Percentiles rank a stretch among this genome's conserved stretches.
phyloP scores from a whole-genome alignment of 2,113 vertebrate genomes.

The Psophia crepitans region DNA sequence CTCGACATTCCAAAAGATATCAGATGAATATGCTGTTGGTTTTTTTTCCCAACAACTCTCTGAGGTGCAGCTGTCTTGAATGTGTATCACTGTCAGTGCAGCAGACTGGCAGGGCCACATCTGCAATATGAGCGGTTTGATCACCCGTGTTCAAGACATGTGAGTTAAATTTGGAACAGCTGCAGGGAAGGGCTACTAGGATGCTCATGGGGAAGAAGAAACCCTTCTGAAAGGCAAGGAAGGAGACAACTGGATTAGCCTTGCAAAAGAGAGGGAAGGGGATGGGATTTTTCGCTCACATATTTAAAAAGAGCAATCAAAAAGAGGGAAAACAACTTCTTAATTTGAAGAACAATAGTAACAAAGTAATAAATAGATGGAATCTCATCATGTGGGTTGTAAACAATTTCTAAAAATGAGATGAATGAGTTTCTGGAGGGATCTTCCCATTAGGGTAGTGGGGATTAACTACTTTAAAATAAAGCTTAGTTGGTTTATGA shows the following conservation, averaged over 20 bases:
- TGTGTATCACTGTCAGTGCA: background rate
- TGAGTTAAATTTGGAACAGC: constrained; percentile 15
- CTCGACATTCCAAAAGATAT: background rate
- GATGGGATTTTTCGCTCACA: background rate
- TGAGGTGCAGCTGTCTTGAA: constrained; percentile 9
- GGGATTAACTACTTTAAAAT: background rate
- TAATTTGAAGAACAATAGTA: background rate
- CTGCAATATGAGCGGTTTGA: background rate
- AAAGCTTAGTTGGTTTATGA: background rate
- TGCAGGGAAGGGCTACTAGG: background rate
- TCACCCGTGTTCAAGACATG: background rate
- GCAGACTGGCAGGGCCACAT: background rate
- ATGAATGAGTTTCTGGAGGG: background rate
- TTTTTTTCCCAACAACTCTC: background rate
- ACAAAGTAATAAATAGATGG: background rate
- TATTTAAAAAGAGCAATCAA: background rate
- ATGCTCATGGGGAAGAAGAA: background rate
- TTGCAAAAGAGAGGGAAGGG: background rate
- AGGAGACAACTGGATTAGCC: background rate
- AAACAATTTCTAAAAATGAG: background rate
- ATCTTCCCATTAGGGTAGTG: background rate
- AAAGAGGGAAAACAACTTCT: background rate
- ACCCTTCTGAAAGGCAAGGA: background rate
- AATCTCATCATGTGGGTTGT: background rate
- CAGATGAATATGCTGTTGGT: background rate